phyloP scores from a whole-genome alignment of 2,888 invertebrate species.

The Muscina levida region DNA sequence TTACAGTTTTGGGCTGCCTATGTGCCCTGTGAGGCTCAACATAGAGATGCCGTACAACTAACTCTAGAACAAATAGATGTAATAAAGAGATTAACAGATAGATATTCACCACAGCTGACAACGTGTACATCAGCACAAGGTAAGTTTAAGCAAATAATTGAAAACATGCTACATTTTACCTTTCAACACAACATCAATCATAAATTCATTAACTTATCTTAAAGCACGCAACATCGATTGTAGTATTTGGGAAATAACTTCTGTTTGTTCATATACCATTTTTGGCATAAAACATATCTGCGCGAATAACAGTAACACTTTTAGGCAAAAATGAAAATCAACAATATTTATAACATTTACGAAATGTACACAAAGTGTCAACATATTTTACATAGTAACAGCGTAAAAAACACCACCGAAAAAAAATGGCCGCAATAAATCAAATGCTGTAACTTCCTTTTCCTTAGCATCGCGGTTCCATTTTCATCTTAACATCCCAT shows the following conservation, averaged over 20 bases:
- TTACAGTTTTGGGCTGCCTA: conserved; percentile 87
- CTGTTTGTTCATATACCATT: too few species aligned
- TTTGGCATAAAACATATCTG: too few species aligned
- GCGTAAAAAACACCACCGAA: neutral
- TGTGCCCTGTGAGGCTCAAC: conserved; percentile 86
- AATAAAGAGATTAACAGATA: conserved; percentile 85
- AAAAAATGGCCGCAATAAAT: conserved; percentile 35
- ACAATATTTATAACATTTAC: conserved; percentile 30
- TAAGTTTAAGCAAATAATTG: conserved; percentile 79
- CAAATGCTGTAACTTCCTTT: conserved; percentile 23
- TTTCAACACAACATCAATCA: too few species aligned
- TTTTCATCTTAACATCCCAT: too few species aligned
- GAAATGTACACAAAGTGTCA: conserved; percentile 31
- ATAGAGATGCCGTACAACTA: conserved; percentile 86
- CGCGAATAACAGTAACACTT: neutral
- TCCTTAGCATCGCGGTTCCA: neutral
- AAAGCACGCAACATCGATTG: conserved; percentile 18
- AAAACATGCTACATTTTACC: too few species aligned
- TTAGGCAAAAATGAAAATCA: conserved; percentile 18
- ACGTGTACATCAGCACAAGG: conserved; percentile 86
- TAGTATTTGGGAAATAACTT: too few species aligned
- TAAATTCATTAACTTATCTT: too few species aligned
- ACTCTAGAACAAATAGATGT: conserved; percentile 88
- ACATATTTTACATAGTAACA: conserved; percentile 11
- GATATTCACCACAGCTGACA: conserved; percentile 84